These are phyloP conservation scores for Anser cygnoides DNA, from an alignment of 2,113 vertebrate species.

Conservation along the genomic window DNA sequence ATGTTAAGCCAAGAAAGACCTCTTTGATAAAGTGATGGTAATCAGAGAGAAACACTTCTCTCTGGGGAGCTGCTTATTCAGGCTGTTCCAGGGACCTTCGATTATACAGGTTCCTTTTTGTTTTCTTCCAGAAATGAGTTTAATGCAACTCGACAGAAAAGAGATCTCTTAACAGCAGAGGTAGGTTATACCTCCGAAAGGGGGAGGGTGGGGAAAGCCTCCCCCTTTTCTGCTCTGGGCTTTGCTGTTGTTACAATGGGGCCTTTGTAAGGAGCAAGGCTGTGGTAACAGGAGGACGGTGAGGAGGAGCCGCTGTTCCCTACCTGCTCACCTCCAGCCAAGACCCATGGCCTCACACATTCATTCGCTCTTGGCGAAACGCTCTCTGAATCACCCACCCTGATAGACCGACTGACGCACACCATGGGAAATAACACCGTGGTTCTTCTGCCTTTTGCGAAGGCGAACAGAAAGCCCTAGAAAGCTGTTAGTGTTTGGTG, in stretches of 20 bases:
- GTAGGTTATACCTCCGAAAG: slow-evolving; percentile 92
- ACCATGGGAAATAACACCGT: not conserved
- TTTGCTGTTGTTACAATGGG: slow-evolving; percentile 75
- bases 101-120: slow-evolving; percentile 87
- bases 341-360: not conserved
- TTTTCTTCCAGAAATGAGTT: slow-evolving; percentile 88
- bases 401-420: not conserved
- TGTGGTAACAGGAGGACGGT: slow-evolving; percentile 32
- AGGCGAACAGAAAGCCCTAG: not conserved
- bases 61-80: slow-evolving; percentile 78
- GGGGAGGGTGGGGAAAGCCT: slow-evolving; percentile 48
- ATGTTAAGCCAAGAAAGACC: slow-evolving; percentile 79
- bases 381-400: not conserved
- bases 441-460: not conserved
- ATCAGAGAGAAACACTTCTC: slow-evolving; percentile 77
- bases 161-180: slow-evolving; percentile 95
- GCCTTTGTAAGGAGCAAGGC: slow-evolving; percentile 72
- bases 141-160: slow-evolving; percentile 96
- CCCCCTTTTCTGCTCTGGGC: slow-evolving; percentile 70
- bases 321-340: not conserved
- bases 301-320: slow-evolving; percentile 49
- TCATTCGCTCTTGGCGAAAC: not conserved
- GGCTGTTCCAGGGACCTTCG: slow-evolving; percentile 75
- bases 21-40: slow-evolving; percentile 83
- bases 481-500: not conserved